Evolutionary conservation across 2,797 vertebrate genomes (phyloP).

Genomic region (Acanthornis magna): DNA sequence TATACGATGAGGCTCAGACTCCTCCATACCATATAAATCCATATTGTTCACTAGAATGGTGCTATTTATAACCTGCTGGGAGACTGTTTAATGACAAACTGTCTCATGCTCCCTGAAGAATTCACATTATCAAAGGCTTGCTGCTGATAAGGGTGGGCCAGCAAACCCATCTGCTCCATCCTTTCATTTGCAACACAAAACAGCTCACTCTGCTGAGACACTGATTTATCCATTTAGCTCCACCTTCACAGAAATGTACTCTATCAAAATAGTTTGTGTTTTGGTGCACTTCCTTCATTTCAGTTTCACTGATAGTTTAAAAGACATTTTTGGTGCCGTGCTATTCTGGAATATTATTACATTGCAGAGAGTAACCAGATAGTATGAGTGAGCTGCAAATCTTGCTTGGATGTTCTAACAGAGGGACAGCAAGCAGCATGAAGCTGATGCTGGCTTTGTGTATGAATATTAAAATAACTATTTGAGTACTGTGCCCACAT

Average conservation of each 20-base stretch:
- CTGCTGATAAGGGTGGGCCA: conserved; percentile 53
- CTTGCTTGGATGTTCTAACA: not conserved
- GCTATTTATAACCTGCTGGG: conserved; percentile 59
- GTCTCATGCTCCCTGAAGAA: conserved; percentile 43
- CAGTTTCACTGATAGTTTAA: not conserved
- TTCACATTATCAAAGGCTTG: conserved; percentile 29
- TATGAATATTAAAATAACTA: not conserved
- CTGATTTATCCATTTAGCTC: not conserved
- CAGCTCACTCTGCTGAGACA: not conserved
- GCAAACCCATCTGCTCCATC: conserved; percentile 36
- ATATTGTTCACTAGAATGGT: not conserved
- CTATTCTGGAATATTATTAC: not conserved
- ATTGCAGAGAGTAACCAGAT: not conserved
- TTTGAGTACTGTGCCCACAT: not conserved
- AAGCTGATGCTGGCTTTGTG: not conserved
- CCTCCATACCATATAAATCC: conserved; percentile 60
- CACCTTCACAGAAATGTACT: not conserved
- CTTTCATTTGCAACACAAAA: not conserved
- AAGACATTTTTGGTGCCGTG: not conserved
- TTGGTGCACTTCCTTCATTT: not conserved
- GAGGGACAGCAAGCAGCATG: not conserved
- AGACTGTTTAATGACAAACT: conserved; percentile 36
- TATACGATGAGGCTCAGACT: not conserved
- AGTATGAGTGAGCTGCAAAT: not conserved
- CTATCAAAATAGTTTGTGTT: not conserved